Percentiles rank a stretch among this genome's conserved stretches.
Conservation (phyloP, 2,888 invertebrate species). For the Drosophila colorata region DNA sequence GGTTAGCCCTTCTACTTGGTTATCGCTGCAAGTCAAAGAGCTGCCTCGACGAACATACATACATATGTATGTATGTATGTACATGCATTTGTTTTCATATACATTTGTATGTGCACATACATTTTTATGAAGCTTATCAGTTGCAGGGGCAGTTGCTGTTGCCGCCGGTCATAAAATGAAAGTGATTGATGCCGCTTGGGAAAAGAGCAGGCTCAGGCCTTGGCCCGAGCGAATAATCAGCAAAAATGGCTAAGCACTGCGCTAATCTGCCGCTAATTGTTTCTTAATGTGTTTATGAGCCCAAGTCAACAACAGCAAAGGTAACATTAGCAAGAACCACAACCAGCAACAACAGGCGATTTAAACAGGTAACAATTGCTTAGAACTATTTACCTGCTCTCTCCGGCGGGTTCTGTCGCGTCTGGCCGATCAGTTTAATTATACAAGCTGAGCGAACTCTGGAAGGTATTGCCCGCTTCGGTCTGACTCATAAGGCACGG, state of each 20-base stretch:
- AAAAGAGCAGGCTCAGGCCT: slow-evolving; percentile 25
- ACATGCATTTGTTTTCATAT: background rate
- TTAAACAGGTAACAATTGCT: slow-evolving; percentile 18
- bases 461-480: slow-evolving; percentile 24
- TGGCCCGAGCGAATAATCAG: slow-evolving; percentile 31
- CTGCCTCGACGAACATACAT: background rate
- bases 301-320: slow-evolving; percentile 27
- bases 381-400: slow-evolving; percentile 36
- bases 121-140: slow-evolving; percentile 37
- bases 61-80: background rate
- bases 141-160: slow-evolving; percentile 29
- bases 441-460: slow-evolving; percentile 12
- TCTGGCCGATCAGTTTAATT: slow-evolving; percentile 49
- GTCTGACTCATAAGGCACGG: slow-evolving; percentile 59
- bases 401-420: slow-evolving; percentile 18
- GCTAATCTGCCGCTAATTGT: slow-evolving; percentile 76
- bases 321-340: background rate
- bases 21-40: slow-evolving; percentile 37
- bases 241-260: slow-evolving; percentile 35
- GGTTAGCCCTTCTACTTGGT: slow-evolving; percentile 42
- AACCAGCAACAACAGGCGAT: background rate
- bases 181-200: slow-evolving; percentile 54
- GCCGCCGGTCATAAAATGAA: slow-evolving; percentile 65
- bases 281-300: slow-evolving; percentile 71
- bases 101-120: slow-evolving; percentile 1